Conservation (phyloP, 2,113 vertebrate genomes). For the Neolamprologus sp. region DNA sequence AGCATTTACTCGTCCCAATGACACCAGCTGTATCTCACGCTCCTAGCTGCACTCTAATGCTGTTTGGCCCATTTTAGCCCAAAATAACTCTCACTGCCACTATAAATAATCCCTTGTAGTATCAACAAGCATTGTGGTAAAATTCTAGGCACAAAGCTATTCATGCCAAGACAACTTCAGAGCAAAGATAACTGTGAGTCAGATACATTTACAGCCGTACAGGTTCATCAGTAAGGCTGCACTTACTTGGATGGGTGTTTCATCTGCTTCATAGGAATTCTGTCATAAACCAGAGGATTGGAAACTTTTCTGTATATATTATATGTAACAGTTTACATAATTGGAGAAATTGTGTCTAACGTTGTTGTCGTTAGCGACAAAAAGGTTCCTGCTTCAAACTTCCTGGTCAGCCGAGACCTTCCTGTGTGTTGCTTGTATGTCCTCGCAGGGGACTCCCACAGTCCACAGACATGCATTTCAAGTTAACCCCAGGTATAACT, state of each 20-base stretch:
- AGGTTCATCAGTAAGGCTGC: neutral
- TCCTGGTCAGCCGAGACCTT: neutral
- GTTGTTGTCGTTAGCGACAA: neutral
- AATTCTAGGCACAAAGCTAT: neutral
- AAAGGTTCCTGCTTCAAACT: neutral
- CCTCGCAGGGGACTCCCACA: neutral
- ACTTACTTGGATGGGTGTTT: neutral
- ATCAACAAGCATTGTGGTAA: neutral
- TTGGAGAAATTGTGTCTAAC: neutral
- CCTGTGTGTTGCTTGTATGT: neutral
- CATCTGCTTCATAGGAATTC: accelerated
- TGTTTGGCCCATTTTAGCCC: neutral
- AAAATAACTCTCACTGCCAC: neutral
- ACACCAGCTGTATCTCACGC: neutral
- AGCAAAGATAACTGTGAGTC: neutral
- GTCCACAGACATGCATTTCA: neutral
- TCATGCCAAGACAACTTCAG: neutral
- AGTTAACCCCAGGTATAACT: neutral
- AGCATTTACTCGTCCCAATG: neutral
- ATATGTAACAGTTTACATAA: neutral
- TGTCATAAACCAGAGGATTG: neutral
- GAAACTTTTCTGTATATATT: neutral
- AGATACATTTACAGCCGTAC: neutral
- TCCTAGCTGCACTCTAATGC: neutral
- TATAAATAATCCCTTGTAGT: neutral